Evolutionary conservation across 2,888 invertebrate species (phyloP), one percentile per base, ranked within the genome.

Genomic region (Taenaris catops): DNA sequence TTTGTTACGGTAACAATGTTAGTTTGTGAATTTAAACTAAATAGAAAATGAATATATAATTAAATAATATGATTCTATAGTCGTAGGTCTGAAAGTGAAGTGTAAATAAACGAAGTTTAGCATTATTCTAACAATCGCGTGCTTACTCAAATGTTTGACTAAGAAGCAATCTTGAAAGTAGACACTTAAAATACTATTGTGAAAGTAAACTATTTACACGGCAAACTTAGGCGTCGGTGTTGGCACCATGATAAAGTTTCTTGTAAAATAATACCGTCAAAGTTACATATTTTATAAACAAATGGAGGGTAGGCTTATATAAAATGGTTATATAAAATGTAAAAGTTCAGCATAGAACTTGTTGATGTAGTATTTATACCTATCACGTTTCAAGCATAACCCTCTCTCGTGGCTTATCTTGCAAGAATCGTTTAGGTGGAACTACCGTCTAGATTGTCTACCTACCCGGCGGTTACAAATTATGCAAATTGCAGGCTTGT

Each of bases 401-500:
- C 42, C 17, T 33, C 25, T 38, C 32, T 40, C 42, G 32, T 28
- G 25, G 36, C 31, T 45, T 38, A 47, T 43, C 37, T 44, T 38
- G 36, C 44, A 39, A 36, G 44, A 48, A 46, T 14, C 4, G 14
- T 14, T 14, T 14, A 14, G 14, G 14, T n/a, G n/a, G n/a, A n/a
- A n/a, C n/a, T n/a, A n/a, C n/a, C n/a, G n/a, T n/a, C n/a, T n/a
- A n/a, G n/a, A n/a, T n/a, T n/a, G n/a, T n/a, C n/a, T n/a, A n/a
- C n/a, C n/a, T n/a, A n/a, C n/a, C 36, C 41, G 23, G 23, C 4
- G 36, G 29, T 44, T 35, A 37, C 38, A 50, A 49, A 58, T 58
- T 58, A 63, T 61, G 53, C 38, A 53, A 57, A 63, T 55, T 38
- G 40, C 46, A 51, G 48, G 48, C 54, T 55, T 48, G n/a, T 48